Evolutionary conservation across 2,888 invertebrate genomes (phyloP).

Genomic region (Serrognathus titanus): DNA sequence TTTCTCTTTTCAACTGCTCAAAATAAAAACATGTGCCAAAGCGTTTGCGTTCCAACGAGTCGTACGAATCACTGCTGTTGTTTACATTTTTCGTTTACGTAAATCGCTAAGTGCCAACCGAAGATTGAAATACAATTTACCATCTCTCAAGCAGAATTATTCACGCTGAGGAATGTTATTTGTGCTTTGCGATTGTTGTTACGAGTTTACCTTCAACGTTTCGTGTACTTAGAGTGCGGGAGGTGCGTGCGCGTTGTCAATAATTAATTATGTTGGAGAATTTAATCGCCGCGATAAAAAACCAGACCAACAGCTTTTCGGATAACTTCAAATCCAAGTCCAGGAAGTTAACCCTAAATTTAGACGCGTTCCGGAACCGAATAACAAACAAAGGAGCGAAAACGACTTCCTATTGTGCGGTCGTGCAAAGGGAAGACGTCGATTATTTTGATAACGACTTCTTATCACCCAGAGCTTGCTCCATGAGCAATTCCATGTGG

Average conservation of each 20-base stretch:
- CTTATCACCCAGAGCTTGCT: conserved; percentile 57
- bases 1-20: conserved; percentile 4
- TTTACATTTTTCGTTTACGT: no score
- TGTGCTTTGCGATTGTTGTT: background rate
- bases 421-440: conserved; percentile 38
- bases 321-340: conserved; percentile 46
- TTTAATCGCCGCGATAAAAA: conserved; percentile 48
- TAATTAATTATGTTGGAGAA: conserved; percentile 49
- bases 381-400: conserved; percentile 41
- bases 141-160: no score
- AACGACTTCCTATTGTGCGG: conserved; percentile 39
- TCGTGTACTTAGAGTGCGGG: conserved; percentile 1
- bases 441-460: conserved; percentile 48
- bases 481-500: conserved; percentile 54
- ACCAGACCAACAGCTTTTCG: conserved; percentile 47
- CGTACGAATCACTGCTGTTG: no score
- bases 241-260: background rate
- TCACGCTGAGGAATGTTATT: background rate
- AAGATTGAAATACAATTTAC: no score
- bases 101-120: no score
- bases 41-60: background rate
- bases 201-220: background rate
- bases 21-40: conserved; percentile 10
- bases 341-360: conserved; percentile 40
- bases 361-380: conserved; percentile 41